phyloP scores from a whole-genome alignment of 2,113 vertebrate species.

The Ia io region DNA sequence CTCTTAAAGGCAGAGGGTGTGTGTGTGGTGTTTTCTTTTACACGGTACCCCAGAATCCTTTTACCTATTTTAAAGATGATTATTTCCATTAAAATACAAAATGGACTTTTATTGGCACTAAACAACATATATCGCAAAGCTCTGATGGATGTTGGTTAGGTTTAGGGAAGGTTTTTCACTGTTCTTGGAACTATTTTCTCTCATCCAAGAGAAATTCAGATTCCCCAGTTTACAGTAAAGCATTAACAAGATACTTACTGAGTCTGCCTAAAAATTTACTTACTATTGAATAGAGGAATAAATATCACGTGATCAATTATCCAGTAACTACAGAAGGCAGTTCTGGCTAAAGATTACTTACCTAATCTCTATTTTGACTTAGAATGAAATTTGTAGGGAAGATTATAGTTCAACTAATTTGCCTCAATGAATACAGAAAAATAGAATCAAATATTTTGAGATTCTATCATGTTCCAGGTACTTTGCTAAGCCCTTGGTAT shows the following conservation, averaged over 20 bases:
- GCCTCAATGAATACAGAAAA: background rate
- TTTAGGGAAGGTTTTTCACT: background rate
- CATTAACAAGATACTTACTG: background rate
- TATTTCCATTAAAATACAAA: conserved; percentile 47
- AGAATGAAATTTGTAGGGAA: background rate
- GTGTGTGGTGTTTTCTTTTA: background rate
- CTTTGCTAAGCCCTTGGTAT: background rate
- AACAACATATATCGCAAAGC: background rate
- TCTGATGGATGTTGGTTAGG: background rate
- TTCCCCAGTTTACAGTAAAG: background rate
- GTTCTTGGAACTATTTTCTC: background rate
- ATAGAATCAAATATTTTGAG: background rate
- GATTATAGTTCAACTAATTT: background rate
- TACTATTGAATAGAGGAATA: background rate
- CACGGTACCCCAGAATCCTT: background rate
- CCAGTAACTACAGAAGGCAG: background rate
- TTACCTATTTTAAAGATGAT: conserved; percentile 42
- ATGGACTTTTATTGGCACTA: background rate
- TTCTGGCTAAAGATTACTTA: background rate
- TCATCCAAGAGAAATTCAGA: background rate
- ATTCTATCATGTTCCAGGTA: background rate
- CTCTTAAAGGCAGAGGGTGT: background rate
- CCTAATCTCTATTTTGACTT: background rate
- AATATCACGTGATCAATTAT: background rate
- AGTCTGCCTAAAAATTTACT: background rate